Percentiles rank a stretch among this genome's conserved stretches.
These are phyloP conservation scores for Drosophila burlai DNA, from an alignment of 1,140 invertebrate species.

Conservation along the genomic window DNA sequence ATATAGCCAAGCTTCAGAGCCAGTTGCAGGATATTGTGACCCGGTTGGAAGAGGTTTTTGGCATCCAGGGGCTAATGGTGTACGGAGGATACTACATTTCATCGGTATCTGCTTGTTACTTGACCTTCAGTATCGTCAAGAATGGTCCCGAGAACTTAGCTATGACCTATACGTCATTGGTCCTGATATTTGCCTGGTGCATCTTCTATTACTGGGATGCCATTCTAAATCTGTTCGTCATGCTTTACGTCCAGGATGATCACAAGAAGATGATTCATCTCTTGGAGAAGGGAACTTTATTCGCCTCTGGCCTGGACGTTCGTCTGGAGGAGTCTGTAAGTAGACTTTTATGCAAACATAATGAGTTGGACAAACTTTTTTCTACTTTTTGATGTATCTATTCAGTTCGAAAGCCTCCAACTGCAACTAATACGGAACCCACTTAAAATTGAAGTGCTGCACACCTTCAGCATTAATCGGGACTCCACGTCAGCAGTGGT, in stretches of 20 bases:
- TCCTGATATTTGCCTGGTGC: background rate
- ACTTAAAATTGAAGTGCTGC: conserved; percentile 12
- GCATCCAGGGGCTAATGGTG: conserved; percentile 22
- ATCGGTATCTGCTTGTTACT: conserved; percentile 1
- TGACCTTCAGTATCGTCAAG: conserved; percentile 5
- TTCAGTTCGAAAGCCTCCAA: conserved; percentile 31
- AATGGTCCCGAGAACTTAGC: background rate
- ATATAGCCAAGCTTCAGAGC: conserved; percentile 15
- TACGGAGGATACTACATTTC: conserved; percentile 13
- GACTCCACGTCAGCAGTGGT: conserved; percentile 7
- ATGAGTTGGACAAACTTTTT: background rate
- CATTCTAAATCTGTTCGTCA: background rate
- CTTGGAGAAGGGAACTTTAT: conserved; percentile 23
- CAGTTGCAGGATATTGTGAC: conserved; percentile 10
- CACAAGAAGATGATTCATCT: background rate
- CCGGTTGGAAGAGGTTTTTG: background rate
- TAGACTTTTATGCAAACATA: background rate
- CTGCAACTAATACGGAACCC: conserved; percentile 34
- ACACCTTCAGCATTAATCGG: conserved; percentile 10
- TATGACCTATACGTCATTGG: background rate
- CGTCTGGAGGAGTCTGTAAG: conserved; percentile 31
- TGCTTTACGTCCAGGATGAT: conserved; percentile 17
- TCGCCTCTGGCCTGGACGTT: conserved; percentile 6
- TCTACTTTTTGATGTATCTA: too few relatives aligned
- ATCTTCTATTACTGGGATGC: conserved; percentile 28